Evolutionary conservation across 2,797 vertebrate species (phyloP), one percentile per base, ranked within the genome.

Genomic region (Neopelma chrysocephalum): DNA sequence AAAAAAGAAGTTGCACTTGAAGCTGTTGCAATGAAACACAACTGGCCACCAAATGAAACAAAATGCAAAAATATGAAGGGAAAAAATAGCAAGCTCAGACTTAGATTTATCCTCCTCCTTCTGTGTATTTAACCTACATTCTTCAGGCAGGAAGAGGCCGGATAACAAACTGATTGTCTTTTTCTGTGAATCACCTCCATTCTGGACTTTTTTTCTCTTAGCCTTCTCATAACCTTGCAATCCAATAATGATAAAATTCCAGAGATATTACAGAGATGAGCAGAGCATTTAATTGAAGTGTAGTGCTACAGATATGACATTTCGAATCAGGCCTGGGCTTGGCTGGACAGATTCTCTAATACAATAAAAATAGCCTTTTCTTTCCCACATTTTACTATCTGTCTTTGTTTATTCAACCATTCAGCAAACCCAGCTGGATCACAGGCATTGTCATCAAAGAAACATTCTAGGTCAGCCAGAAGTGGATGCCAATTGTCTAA

Each of bases 331-430:
- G 77, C 81, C 79, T 69, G 91, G 42, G 87, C 43, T 6, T 93
- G 85, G 38, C 91, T 61, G 90, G 83, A 91, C 81, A 77, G 42
- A 65, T 62, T 60, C 22, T 80, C 82, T 47, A 87, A 93, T 29
- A 82, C 11, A 89, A 81, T 62, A 83, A 89, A 83, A 96, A 88
- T 76, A 82, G 77, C 57, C 47, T 89, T 91, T 84, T 87, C 84
- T 96, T 89, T 92, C 93, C 93, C 91, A 95, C 91, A 87, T 94
- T 87, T 96, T 93, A 95, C 91, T 94, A 94, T 95, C 89, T 95
- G 89, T 65, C 93, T 97, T 96, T 96, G 96, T 97, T 97, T 96
- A 95, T 95, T 89, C 93, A 93, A 78, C 73, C 90, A 94, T 92
- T 97, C 95, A 95, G 75, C 94, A 94, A 96, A 94, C 77, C 96